phyloP scores from a whole-genome alignment of 2,888 invertebrate species.

The Noctua pronuba region DNA sequence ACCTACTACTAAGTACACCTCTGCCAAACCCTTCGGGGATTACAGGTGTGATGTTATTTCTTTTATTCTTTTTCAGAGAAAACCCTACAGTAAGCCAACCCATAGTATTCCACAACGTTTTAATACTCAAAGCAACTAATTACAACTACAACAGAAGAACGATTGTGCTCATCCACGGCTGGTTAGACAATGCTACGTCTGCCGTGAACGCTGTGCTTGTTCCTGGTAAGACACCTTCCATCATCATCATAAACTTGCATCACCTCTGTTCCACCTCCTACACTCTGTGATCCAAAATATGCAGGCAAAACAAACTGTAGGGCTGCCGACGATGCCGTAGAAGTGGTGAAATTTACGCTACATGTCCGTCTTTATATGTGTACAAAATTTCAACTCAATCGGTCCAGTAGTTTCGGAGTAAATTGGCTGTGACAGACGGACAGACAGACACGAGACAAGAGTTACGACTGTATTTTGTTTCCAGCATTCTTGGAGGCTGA shows the following conservation, averaged over 20 bases:
- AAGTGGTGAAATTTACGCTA: no score
- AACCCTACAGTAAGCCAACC: slow-evolving; percentile 23
- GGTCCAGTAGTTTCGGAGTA: no score
- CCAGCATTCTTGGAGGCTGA: slow-evolving; percentile 34
- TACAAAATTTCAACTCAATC: no score
- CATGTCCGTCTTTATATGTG: no score
- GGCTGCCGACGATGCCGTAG: no score
- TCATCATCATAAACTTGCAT: background rate
- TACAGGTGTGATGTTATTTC: background rate
- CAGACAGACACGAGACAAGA: no score
- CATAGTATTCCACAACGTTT: background rate
- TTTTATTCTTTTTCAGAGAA: slow-evolving; percentile 8
- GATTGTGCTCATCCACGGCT: slow-evolving; percentile 7
- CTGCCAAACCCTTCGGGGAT: no score
- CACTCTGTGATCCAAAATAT: no score
- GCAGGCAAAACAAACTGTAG: no score
- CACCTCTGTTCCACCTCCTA: no score
- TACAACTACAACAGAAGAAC: background rate
- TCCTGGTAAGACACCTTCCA: slow-evolving; percentile 21
- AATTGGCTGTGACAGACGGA: no score
- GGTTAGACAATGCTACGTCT: slow-evolving; percentile 8
- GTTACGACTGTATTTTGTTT: background rate
- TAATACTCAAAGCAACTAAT: fast-evolving
- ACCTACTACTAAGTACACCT: no score
- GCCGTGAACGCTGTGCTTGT: slow-evolving; percentile 17